Conservation (phyloP, 1,140 invertebrate species). For the Drosophila novamexicana region DNA sequence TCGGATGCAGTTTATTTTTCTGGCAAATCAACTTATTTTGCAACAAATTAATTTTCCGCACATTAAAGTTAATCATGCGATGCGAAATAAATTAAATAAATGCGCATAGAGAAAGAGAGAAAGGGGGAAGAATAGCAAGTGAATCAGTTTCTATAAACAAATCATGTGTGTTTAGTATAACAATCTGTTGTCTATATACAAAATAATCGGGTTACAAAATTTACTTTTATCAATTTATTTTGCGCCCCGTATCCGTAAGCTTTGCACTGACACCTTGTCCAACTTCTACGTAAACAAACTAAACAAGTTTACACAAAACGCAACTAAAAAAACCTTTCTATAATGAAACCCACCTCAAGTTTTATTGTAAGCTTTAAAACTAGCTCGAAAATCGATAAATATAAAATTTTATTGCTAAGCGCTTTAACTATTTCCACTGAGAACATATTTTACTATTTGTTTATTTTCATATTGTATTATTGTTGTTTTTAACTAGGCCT, state of each 20-base stretch:
- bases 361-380: too few species aligned
- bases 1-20: not conserved
- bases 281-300: not conserved
- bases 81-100: not conserved
- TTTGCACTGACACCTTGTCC: not conserved
- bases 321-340: too few species aligned
- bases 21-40: not conserved
- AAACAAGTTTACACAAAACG: not conserved
- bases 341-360: too few species aligned
- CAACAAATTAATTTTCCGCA: conserved; percentile 2
- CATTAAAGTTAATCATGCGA: not conserved
- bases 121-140: not conserved
- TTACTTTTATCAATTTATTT: not conserved
- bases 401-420: too few species aligned
- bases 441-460: too few species aligned
- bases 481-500: not conserved
- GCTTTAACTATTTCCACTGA: too few species aligned
- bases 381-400: too few species aligned
- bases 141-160: conserved; percentile 11
- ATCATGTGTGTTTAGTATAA: conserved; percentile 1
- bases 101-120: not conserved
- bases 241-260: not conserved
- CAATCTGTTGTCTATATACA: conserved; percentile 1
- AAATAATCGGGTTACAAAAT: not conserved
- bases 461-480: too few species aligned